Conservation (phyloP, 1,140 invertebrate species). For the Littorina saxatilis region DNA sequence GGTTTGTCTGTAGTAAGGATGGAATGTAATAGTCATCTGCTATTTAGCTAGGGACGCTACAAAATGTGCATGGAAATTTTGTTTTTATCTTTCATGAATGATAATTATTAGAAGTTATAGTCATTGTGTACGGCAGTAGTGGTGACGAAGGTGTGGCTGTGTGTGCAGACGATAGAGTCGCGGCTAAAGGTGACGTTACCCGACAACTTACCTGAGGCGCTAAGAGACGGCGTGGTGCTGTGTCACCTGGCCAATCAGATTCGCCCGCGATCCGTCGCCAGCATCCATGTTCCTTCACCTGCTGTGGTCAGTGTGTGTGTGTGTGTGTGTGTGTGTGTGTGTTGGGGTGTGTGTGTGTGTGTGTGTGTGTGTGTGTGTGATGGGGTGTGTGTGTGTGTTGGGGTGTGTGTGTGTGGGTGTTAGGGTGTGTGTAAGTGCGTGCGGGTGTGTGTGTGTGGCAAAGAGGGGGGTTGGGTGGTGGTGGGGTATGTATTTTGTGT, state of each 20-base stretch:
- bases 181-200: constrained; percentile 92
- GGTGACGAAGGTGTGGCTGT: too few species aligned
- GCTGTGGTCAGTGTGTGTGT: constrained; percentile 86
- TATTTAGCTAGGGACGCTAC: too few species aligned
- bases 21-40: too few species aligned
- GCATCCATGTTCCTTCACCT: constrained; percentile 95
- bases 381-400: background rate
- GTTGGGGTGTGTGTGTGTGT: background rate
- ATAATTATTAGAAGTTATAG: too few species aligned
- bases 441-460: background rate
- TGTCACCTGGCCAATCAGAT: constrained; percentile 96
- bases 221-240: constrained; percentile 93
- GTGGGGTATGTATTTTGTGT: too few species aligned
- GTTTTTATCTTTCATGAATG: too few species aligned
- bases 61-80: too few species aligned
- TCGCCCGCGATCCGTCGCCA: constrained; percentile 90
- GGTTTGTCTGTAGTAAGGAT: too few species aligned
- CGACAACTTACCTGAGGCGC: constrained; percentile 88
- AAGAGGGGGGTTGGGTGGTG: background rate
- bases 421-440: background rate
- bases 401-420: background rate
- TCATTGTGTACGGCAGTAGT: too few species aligned
- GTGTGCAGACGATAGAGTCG: constrained; percentile 89
- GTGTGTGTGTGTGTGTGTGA: background rate
- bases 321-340: background rate